Evolutionary conservation across 2,888 invertebrate genomes (phyloP).

Genomic region (Copidosoma aretas): DNA sequence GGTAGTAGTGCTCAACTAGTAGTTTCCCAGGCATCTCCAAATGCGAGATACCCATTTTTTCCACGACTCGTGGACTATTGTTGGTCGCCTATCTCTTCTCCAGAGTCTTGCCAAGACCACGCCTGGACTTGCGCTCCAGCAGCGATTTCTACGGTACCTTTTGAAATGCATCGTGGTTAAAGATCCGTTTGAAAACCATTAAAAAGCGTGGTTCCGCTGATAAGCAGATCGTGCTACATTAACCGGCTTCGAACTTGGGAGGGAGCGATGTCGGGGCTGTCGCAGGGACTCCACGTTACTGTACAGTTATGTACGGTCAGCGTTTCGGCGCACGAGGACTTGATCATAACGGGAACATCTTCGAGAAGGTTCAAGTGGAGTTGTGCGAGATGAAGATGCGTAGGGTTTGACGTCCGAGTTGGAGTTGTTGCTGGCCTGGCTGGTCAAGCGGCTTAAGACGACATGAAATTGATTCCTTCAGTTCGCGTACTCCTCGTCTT

Average conservation of each 20-base stretch:
- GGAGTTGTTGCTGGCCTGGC: constrained; percentile 62
- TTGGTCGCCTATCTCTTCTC: constrained; percentile 52
- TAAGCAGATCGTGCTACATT: constrained; percentile 66
- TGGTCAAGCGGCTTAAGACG: constrained; percentile 72
- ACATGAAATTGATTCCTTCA: constrained; percentile 78
- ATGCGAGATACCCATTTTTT: constrained; percentile 71
- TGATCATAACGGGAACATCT: constrained; percentile 74
- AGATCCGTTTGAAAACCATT: constrained; percentile 70
- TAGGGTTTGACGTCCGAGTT: constrained; percentile 60
- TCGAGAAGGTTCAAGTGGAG: constrained; percentile 80
- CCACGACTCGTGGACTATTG: constrained; percentile 64
- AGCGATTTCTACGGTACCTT: constrained; percentile 51
- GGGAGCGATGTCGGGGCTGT: constrained; percentile 78
- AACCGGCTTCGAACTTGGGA: constrained; percentile 65
- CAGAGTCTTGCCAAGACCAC: too few relatives aligned
- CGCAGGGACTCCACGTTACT: constrained; percentile 87
- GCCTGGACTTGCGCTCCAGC: constrained; percentile 19
- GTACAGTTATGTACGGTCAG: constrained; percentile 74
- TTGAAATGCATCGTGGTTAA: constrained; percentile 64
- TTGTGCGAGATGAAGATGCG: constrained; percentile 74
- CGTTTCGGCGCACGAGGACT: constrained; percentile 72
- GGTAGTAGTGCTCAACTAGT: constrained; percentile 68
- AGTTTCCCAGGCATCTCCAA: constrained; percentile 70
- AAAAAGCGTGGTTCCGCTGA: constrained; percentile 72
- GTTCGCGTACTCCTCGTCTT: constrained; percentile 74